phyloP scores from a whole-genome alignment of 2,797 vertebrate genomes.

The Botia almorhae region DNA sequence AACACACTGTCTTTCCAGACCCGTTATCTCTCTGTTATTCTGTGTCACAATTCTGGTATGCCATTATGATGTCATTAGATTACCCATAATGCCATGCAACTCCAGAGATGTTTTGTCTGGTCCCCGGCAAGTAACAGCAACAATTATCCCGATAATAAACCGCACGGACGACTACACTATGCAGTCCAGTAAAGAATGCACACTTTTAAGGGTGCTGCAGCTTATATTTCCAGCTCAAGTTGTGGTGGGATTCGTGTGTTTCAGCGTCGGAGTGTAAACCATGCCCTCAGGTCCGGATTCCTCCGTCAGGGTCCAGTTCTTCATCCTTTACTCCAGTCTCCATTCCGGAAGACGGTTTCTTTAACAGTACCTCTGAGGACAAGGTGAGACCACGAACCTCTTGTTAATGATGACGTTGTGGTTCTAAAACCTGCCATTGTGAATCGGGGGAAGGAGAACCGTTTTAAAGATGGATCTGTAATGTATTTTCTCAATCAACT shows the following conservation, averaged over 20 bases:
- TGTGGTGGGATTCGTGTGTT: conserved; percentile 16
- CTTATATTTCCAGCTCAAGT: neutral
- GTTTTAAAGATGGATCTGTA: no score
- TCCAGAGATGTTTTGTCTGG: neutral
- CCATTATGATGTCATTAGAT: conserved; percentile 3
- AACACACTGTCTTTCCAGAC: neutral
- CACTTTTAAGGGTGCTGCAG: neutral
- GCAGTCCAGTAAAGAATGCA: neutral
- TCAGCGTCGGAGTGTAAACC: conserved; percentile 89
- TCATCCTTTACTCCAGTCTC: conserved; percentile 74
- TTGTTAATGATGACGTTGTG: neutral
- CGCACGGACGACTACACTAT: neutral
- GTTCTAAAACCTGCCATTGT: no score
- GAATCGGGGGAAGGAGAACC: no score
- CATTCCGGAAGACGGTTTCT: conserved; percentile 77
- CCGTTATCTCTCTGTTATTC: neutral
- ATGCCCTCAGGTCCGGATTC: conserved; percentile 63
- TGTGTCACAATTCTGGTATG: neutral
- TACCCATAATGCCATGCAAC: neutral
- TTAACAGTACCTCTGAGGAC: conserved; percentile 75
- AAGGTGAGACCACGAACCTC: conserved; percentile 75
- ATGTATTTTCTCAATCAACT: no score
- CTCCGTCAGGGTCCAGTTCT: conserved; percentile 63
- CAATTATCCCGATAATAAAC: neutral
- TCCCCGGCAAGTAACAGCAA: no score